Conservation (phyloP, 1,140 invertebrate species). For the Drosophila repletoides region DNA sequence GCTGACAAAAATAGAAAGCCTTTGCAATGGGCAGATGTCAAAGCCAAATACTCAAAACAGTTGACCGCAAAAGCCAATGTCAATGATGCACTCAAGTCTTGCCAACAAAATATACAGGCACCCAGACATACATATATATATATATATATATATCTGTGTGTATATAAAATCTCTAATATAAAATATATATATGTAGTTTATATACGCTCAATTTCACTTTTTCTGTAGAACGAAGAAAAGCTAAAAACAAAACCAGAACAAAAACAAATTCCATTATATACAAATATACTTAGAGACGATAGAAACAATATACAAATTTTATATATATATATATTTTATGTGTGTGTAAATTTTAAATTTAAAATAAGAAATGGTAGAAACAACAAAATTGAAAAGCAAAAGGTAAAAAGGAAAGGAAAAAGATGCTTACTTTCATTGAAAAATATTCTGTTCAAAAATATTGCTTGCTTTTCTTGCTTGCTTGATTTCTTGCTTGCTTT, state of each 20-base stretch:
- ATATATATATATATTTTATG: neutral
- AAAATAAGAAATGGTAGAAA: slow-evolving; percentile 1
- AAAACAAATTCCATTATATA: slow-evolving; percentile 26
- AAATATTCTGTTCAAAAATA: slow-evolving; percentile 33
- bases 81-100: slow-evolving; percentile 69
- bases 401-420: slow-evolving; percentile 34
- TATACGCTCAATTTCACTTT: slow-evolving; percentile 55
- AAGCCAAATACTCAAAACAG: slow-evolving; percentile 58
- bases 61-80: slow-evolving; percentile 67
- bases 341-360: slow-evolving; percentile 11
- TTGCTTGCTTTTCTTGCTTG: slow-evolving; percentile 32
- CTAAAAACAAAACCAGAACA: slow-evolving; percentile 55
- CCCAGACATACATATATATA: neutral
- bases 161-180: no score
- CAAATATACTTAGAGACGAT: slow-evolving; percentile 22
- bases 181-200: slow-evolving; percentile 8
- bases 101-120: slow-evolving; percentile 46
- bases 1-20: slow-evolving; percentile 55
- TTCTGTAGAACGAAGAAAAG: slow-evolving; percentile 31
- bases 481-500: neutral
- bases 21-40: slow-evolving; percentile 54
- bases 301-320: slow-evolving; percentile 4
- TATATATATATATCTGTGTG: neutral
- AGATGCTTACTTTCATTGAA: slow-evolving; percentile 61
- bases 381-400: slow-evolving; percentile 1